Evolutionary conservation across 2,888 invertebrate genomes (phyloP), one percentile per base, ranked within the genome.

Genomic region (Caenorhabditis uteleia): DNA sequence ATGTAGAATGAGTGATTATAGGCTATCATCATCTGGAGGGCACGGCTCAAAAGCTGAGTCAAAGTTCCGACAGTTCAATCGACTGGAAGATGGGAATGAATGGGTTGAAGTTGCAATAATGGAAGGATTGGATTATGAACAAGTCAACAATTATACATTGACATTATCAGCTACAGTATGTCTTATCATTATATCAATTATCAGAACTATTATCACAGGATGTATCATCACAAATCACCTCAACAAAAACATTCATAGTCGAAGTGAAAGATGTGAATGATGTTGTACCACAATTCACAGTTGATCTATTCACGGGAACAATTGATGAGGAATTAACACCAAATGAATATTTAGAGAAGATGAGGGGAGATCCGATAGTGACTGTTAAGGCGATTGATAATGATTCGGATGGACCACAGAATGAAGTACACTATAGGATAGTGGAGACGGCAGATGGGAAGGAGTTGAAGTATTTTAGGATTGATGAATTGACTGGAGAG

Each of bases 241-340:
- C 78, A 91, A 93, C 93, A 87, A 93, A 94, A 87, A 88, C 93
- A 85, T 90, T 92, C 84, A 87, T 93, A 86, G 93, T 94, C 61
- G 93, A 93, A 51, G 93, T 95, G 70, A 92, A 93, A 87, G 95
- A 95, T 88, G 88, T 93, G 84, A 93, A 93, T 87, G 94, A 95
- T 86, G 94, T 94, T 88, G 92, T 81, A 6, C 82, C 82, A 0
- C 71, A 77, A 33, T 82, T 82, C 59, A 77, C 76, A n/a, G 75
- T 80, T 14, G 82, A 82, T 51, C 58, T 71, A 33, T 83, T 82
- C 70, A 79, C 76, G 1, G 82, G 82, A 16, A 77, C 73, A 1
- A 70, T 82, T 27, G 77, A 78, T 31, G 82, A 82, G 49, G 81
- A 82, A 33, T 49, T 77, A 57, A 70, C 77, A 10, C 78, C 80